Conservation (phyloP, 30 jellyfish, hydroid and myxozoan genomes). For the Aurelia coerulea region DNA sequence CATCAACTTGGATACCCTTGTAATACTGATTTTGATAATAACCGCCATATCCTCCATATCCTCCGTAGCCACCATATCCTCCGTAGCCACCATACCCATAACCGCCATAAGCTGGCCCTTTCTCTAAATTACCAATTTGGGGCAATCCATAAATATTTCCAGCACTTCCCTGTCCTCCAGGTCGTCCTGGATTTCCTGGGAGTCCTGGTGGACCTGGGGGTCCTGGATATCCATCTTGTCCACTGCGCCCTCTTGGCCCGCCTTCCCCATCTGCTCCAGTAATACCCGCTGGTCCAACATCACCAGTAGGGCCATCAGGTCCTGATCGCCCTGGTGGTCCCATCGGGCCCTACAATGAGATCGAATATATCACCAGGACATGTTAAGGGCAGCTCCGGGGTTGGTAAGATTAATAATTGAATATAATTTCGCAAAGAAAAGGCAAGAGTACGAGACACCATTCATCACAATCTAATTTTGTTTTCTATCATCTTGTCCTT, state of each 20-base stretch:
- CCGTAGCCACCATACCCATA: conserved; percentile 59
- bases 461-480: too few species aligned
- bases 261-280: conserved; percentile 63
- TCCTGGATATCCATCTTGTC: conserved; percentile 90
- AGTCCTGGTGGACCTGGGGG: conserved; percentile 90
- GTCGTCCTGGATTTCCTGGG: conserved; percentile 81
- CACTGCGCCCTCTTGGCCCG: conserved; percentile 79
- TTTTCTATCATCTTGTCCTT: too few species aligned
- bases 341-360: conserved; percentile 67
- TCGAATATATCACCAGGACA: too few species aligned
- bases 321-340: conserved; percentile 89
- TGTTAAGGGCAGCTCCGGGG: too few species aligned
- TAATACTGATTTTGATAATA: conserved; percentile 44
- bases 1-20: conserved; percentile 46
- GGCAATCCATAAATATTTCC: conserved; percentile 10
- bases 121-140: conserved; percentile 55
- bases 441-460: too few species aligned
- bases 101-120: conserved; percentile 73
- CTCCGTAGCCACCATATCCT: conserved; percentile 25
- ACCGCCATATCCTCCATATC: conserved; percentile 48
- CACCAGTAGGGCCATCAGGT: conserved; percentile 70
- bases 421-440: too few species aligned
- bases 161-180: conserved; percentile 40
- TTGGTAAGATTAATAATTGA: too few species aligned
- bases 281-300: conserved; percentile 61